Base-by-base conservation (phyloP, 1,140 invertebrate genomes). In the Penaeus chinensis region DNA sequence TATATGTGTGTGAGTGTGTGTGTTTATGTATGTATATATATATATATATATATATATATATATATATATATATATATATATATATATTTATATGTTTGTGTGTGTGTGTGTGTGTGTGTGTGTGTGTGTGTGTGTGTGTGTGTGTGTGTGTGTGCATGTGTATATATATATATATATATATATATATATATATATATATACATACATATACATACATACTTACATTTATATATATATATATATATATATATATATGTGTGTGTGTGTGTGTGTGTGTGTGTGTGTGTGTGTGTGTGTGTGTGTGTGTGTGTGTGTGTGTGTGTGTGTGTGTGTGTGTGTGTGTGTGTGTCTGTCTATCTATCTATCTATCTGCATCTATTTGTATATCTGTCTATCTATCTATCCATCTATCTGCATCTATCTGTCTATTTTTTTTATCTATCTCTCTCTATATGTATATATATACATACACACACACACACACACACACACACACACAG, bases 201-300 rank as follows among this genome's bases (percentile, higher is more conserved):
- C 2, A 32, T 32, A 32, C 2, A 2, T 32, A 32, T 32, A 32
- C 2, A 32, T 2, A 32, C 2, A 32, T 32, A 32, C n/a, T n/a
- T n/a, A n/a, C n/a, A n/a, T n/a, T n/a, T 32, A 2, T 32, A 32
- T 32, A 32, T 32, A 32, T 2, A 32, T 32, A 32, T 32, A 32
- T 32, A 32, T 2, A 32, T 2, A 32, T 32, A 32, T 2, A 32
- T 32, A 0, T 32, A 2, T 32, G 32, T 32, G 32, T 32, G 32
- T 32, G 32, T 32, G 32, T 32, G 32, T 32, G 32, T 32, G 32
- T 32, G 32, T 32, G 32, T 32, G 32, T 32, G 20, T 20, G 74
- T 77, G 74, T 79, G 77, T 79, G 37, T 79, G 77, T 79, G 77
- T 79, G 77, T 79, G 77, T 79, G 37, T 54, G 77, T 79, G 77